These are phyloP conservation scores for Pleuronectes platessa DNA, from an alignment of 2,113 vertebrate genomes.

Conservation along the genomic window DNA sequence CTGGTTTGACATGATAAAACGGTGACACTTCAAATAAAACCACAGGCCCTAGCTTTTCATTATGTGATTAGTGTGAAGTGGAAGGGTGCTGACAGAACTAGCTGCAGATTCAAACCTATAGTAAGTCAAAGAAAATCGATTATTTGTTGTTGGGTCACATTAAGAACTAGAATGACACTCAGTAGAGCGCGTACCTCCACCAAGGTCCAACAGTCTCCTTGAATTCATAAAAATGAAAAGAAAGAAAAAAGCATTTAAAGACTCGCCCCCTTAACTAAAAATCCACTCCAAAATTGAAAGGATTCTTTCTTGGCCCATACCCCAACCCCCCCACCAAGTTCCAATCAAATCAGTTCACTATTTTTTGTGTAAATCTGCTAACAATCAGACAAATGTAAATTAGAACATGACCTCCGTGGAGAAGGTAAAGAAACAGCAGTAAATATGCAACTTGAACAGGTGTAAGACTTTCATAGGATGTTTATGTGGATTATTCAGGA, in stretches of 20 bases:
- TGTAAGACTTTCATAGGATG: background rate
- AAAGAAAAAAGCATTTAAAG: too few species aligned
- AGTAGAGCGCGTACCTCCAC: too few species aligned
- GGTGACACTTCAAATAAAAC: constrained; percentile 2
- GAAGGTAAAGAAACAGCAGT: background rate
- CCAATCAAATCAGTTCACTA: background rate
- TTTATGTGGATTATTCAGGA: background rate
- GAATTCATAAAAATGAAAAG: too few species aligned
- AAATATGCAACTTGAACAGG: constrained; percentile 11
- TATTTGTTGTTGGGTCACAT: background rate
- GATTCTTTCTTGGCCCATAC: too few species aligned
- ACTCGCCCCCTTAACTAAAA: too few species aligned
- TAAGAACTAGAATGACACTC: background rate
- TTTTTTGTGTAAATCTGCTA: background rate
- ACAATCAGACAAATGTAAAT: background rate
- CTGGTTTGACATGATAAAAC: constrained; percentile 20
- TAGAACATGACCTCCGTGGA: too few species aligned
- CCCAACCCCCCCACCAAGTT: too few species aligned
- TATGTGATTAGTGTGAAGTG: background rate
- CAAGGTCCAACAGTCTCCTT: too few species aligned
- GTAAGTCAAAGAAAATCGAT: background rate
- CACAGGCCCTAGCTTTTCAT: background rate
- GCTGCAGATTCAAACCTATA: background rate
- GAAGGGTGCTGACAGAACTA: background rate
- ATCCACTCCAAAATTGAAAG: too few species aligned